Evolutionary conservation across 1,140 invertebrate genomes (phyloP).

Genomic region (Liolophura sinensis): DNA sequence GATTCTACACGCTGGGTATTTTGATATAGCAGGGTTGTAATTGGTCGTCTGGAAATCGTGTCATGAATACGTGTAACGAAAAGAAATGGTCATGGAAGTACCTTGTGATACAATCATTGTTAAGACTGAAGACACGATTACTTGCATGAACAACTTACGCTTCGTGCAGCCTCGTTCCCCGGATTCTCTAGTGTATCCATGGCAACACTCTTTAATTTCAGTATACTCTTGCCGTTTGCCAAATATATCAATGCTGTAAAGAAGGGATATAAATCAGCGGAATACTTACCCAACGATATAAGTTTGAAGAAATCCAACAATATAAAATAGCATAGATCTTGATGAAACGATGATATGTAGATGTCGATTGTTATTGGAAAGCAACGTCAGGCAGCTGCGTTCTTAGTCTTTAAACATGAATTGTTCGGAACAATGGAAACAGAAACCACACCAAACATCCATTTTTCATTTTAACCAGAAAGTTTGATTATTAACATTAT

Average conservation of each 20-base stretch:
- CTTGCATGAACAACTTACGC: conserved; percentile 15
- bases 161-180: conserved; percentile 31
- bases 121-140: not conserved
- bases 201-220: conserved; percentile 34
- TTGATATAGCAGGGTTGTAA: not conserved
- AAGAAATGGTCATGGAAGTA: not conserved
- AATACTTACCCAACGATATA: not conserved
- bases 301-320: not conserved
- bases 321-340: too few species aligned
- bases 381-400: not conserved
- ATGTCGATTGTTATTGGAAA: not conserved
- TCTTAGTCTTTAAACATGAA: too few species aligned
- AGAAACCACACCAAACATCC: too few species aligned
- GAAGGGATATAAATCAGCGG: not conserved
- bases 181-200: conserved; percentile 26
- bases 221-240: conserved; percentile 12
- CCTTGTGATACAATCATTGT: too few species aligned
- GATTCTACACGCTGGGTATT: not conserved
- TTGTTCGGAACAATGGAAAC: too few species aligned
- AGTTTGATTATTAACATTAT: too few species aligned
- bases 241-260: conserved; percentile 16
- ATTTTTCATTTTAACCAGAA: too few species aligned
- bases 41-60: not conserved
- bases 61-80: not conserved
- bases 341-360: not conserved